Base-by-base conservation (phyloP, 1,140 invertebrate genomes). In the Heliconius nattereri region DNA sequence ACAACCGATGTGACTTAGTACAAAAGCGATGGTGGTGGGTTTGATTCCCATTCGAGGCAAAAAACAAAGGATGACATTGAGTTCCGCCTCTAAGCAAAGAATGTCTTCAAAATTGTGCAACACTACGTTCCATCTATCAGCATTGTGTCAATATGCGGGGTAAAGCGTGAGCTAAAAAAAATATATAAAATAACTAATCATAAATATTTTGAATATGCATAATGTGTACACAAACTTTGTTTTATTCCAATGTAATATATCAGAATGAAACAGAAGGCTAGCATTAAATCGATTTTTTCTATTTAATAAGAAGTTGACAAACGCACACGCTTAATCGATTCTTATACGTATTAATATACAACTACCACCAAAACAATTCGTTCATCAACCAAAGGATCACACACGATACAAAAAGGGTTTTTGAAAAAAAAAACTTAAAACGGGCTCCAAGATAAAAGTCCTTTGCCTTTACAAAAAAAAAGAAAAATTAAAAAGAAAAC, bases 401-500 rank as follows among this genome's bases (percentile, higher is more conserved):
- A 94, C 91, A 92, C 91, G 90, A 83, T 85, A 90, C 88, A 91
- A 94, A 90, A 89, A 90, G 85, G 85, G 84, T 82, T 75, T 81
- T 76, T 80, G n/a, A 87, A 80, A 85, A 87, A 90, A 89, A 90
- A 88, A 85, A 86, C 78, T 85, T 83, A n/a, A 84, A 87, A 87
- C 83, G 81, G 88, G 84, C 84, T 83, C 76, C 76, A 84, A 90
- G 90, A 90, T 90, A 92, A 92, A 92, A 92, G 87, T 91, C 89
- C 90, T 91, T 91, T 90, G 85, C 82, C 86, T 90, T 88, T 88
- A 84, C 81, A 81, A 82, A 84, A 88, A 91, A 92, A 91, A 90
- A 83, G 78, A 89, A 89, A 91, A 91, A 89, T 88, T 89, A 91
- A 94, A 92, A 91, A 92, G 86, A 90, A 92, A 92, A 90, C 83